Percentiles rank a stretch among this genome's conserved stretches.
Conservation (phyloP, 1,140 invertebrate species). For the Anastrepha ludens region DNA sequence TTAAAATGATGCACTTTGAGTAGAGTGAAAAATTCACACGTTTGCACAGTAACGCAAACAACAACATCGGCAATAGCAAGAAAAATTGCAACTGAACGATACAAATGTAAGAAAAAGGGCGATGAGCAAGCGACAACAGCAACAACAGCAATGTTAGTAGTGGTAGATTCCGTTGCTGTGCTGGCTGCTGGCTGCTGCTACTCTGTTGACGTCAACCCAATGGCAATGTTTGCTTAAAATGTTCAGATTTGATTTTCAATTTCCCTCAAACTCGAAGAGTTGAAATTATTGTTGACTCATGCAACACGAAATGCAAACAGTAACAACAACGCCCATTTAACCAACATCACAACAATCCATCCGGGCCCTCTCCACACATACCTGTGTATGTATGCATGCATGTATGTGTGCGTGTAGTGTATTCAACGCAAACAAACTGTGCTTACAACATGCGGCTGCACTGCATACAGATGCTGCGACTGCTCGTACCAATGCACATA, state of each 20-base stretch:
- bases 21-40: constrained; percentile 44
- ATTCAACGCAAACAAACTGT: constrained; percentile 17
- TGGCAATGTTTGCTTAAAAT: constrained; percentile 54
- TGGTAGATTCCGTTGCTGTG: not conserved
- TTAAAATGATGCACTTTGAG: constrained; percentile 14
- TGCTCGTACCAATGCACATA: not conserved
- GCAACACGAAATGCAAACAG: constrained; percentile 46
- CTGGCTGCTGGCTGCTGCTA: not conserved
- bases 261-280: constrained; percentile 44
- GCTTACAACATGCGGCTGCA: constrained; percentile 22
- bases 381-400: not conserved
- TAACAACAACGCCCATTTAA: not conserved
- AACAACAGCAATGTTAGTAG: not conserved
- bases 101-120: not conserved
- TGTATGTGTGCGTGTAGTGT: not conserved
- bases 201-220: not conserved
- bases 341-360: too few species aligned
- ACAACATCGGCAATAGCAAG: not conserved
- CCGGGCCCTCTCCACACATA: not conserved
- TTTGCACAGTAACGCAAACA: constrained; percentile 28
- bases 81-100: not conserved
- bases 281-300: constrained; percentile 55
- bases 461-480: not conserved
- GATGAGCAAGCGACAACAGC: not conserved
- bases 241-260: constrained; percentile 56